These are phyloP conservation scores for Ischnus inquisitorius DNA, from an alignment of 2,888 invertebrate species.

Conservation along the genomic window DNA sequence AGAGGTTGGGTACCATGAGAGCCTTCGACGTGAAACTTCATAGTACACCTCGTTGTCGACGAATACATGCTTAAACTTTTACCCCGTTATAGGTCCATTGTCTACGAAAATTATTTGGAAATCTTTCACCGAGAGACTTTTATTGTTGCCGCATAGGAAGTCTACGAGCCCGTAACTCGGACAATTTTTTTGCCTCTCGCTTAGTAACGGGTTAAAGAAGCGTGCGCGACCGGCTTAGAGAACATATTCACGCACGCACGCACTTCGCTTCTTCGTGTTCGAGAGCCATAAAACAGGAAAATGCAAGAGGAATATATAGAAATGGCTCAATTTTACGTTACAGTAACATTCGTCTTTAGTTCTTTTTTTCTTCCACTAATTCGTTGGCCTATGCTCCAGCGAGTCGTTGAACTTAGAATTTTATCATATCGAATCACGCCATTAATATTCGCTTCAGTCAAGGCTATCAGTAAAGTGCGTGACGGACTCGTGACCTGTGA, in stretches of 20 bases:
- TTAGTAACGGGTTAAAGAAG: conserved; percentile 52
- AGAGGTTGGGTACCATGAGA: not conserved
- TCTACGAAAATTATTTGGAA: conserved; percentile 60
- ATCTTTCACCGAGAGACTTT: conserved; percentile 32
- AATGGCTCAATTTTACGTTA: conserved; percentile 1
- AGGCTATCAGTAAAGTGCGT: too few relatives aligned
- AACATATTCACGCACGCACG: conserved; percentile 28
- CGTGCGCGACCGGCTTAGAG: conserved; percentile 29
- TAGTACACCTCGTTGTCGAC: not conserved
- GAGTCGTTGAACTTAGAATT: not conserved
- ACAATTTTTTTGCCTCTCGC: conserved; percentile 43
- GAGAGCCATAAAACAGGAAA: conserved; percentile 13
- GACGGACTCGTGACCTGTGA: too few relatives aligned
- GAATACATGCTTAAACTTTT: not conserved
- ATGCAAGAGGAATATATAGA: not conserved
- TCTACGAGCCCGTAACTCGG: conserved; percentile 33
- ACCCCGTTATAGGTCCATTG: conserved; percentile 57
- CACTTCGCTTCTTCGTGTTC: conserved; percentile 10
- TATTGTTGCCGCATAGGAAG: not conserved
- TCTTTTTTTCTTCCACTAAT: not conserved
- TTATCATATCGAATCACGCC: not conserved
- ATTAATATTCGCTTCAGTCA: not conserved
- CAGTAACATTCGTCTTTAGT: not conserved
- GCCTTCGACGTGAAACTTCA: conserved; percentile 12
- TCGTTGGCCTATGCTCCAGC: not conserved